These are phyloP conservation scores for Vultur gryphus DNA, from an alignment of 2,797 vertebrate genomes.

Conservation along the genomic window DNA sequence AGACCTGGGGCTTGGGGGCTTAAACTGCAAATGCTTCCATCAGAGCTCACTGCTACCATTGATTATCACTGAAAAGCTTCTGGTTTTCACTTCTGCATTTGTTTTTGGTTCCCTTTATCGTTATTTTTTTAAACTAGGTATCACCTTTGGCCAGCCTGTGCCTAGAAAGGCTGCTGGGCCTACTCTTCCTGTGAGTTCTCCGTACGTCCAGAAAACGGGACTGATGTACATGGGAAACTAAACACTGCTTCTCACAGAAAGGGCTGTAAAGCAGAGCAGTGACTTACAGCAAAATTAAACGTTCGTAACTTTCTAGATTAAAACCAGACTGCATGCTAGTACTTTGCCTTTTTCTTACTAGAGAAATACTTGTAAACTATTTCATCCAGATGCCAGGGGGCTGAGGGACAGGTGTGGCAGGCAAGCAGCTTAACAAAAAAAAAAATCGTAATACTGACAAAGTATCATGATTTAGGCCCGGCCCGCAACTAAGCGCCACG, in stretches of 20 bases:
- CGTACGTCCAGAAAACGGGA: rapidly evolving
- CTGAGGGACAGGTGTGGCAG: no score
- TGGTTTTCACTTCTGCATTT: background rate
- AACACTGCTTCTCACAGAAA: background rate
- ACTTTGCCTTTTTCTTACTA: background rate
- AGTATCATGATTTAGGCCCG: background rate
- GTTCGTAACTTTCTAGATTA: rapidly evolving
- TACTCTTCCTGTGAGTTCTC: rapidly evolving
- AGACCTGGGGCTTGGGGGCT: background rate
- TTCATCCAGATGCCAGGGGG: background rate
- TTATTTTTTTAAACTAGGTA: background rate
- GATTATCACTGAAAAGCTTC: background rate
- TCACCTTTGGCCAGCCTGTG: background rate
- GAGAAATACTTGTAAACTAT: background rate
- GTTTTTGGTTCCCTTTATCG: background rate
- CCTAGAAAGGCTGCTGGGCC: background rate
- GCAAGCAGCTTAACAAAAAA: background rate
- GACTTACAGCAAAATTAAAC: background rate
- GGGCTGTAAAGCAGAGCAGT: rapidly evolving
- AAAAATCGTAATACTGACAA: no score
- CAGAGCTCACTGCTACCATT: no score
- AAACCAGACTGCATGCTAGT: background rate
- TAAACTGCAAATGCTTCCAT: background rate
- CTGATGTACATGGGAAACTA: rapidly evolving
- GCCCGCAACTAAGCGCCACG: background rate